Conservation (phyloP, 2,797 vertebrate species). For the Coluber constrictor region DNA sequence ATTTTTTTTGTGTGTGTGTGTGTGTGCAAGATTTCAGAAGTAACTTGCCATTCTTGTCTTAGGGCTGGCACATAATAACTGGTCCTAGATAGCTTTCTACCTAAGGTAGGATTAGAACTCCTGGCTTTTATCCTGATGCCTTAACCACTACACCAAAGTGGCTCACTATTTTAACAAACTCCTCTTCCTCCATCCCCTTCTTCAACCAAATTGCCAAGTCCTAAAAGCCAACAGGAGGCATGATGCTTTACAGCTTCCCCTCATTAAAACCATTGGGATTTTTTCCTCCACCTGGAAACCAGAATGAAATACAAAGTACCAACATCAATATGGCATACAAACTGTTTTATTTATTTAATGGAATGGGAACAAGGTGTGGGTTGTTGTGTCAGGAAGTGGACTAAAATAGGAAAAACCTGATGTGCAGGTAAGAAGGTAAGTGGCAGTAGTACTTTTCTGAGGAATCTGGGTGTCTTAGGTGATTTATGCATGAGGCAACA, state of each 20-base stretch:
- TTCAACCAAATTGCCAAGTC: not conserved
- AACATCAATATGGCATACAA: not conserved
- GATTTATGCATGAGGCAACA: not conserved
- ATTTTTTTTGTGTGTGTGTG: not conserved
- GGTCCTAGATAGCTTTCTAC: not conserved
- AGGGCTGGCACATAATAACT: not conserved
- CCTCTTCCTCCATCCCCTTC: not conserved
- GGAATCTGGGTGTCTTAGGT: not conserved
- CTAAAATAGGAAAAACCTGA: not conserved
- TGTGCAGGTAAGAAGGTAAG: not conserved
- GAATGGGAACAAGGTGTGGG: not conserved
- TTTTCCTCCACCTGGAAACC: not conserved
- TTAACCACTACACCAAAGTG: not conserved
- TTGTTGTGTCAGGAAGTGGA: not conserved
- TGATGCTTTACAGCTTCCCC: not conserved
- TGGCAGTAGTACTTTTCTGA: not conserved
- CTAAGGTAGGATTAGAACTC: not conserved
- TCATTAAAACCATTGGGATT: not conserved
- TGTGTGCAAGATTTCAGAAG: not conserved
- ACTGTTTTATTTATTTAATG: not conserved
- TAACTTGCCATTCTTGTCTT: not conserved
- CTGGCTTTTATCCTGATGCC: not conserved
- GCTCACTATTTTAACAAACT: not conserved
- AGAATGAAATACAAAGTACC: not conserved
- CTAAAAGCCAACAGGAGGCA: not conserved